Base-by-base conservation (phyloP, 2,797 vertebrate species). In the Tolypeutes matacus region DNA sequence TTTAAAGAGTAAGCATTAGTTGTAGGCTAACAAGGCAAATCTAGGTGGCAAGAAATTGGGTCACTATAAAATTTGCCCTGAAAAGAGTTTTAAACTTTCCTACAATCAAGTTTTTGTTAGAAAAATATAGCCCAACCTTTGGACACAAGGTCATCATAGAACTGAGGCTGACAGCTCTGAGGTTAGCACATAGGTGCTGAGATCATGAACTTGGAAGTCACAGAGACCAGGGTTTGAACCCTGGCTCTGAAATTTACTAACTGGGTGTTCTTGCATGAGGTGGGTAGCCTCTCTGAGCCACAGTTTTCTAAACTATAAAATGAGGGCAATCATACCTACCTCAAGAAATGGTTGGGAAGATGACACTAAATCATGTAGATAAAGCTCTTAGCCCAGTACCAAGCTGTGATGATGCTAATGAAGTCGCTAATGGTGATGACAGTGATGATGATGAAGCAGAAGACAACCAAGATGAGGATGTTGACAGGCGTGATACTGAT, bases 51-150 rank as follows among this genome's bases (percentile, higher is more conserved):
- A 89, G 84, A 87, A 95, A 89, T 23, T 62, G 53, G n/a, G 21
- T 89, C 85, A 88, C n/a, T 82, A 2, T 85, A 42, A 93, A 42
- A 14, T 65, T 93, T 94, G 82, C 31, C 36, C 49, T 93, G 67
- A 39, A 78, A 93, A 78, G 76, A 69, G 62, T 64, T 94, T 77
- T 80, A 82, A 65, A 64, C 34, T 94, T 96, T 87, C 18, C 69
- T 36, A 73, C 39, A 75, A 18, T 91, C 64, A 76, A 80, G 5
- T 80, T 82, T 49, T 87, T 69, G 7, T 62, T 81, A 75, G 86
- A 53, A 94, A 92, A 94, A 86, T 21, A 46, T n/a, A 95, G 75
- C 5, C 21, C 17, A 77, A 7, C 25, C 9, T 89, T 58, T 85
- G 15, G 14, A 89, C 12, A 81, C 31, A 69, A 62, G 1, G n/a